phyloP scores from a whole-genome alignment of 2,113 vertebrate genomes.

The Isurus oxyrinchus region DNA sequence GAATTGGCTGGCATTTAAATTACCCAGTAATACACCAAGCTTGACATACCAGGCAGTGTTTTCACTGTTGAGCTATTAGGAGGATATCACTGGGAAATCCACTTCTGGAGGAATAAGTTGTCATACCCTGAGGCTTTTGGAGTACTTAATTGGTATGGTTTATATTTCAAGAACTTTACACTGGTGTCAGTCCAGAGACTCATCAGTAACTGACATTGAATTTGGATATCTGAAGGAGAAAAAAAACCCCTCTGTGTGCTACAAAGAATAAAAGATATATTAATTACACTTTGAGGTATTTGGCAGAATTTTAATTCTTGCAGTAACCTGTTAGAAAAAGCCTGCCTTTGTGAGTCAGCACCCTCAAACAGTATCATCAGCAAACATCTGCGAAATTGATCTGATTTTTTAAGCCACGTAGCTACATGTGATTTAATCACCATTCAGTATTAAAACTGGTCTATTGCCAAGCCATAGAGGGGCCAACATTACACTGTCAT shows the following conservation, averaged over 20 bases:
- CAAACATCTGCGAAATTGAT: not conserved
- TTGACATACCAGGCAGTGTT: not conserved
- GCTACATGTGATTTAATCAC: not conserved
- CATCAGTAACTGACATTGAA: not conserved
- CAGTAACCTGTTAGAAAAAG: not conserved
- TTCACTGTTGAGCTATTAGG: not conserved
- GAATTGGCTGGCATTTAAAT: not conserved
- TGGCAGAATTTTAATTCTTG: conserved; percentile 11
- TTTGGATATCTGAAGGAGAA: conserved; percentile 3
- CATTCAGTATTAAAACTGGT: not conserved
- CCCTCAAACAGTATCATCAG: not conserved
- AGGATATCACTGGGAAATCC: not conserved
- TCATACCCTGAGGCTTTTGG: not conserved
- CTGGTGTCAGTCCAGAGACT: not conserved
- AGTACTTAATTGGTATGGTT: conserved; percentile 5
- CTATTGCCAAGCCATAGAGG: not conserved
- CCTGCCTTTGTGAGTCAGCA: conserved; percentile 21
- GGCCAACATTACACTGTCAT: not conserved
- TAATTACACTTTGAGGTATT: not conserved
- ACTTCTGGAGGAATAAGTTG: not conserved
- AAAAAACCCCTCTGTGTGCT: not conserved
- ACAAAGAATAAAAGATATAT: not conserved
- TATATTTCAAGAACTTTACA: conserved; percentile 20
- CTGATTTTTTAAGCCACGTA: not conserved
- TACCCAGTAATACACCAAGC: not conserved